These are phyloP conservation scores for Bufo gargarizans DNA, from an alignment of 2,113 vertebrate genomes.

Conservation along the genomic window DNA sequence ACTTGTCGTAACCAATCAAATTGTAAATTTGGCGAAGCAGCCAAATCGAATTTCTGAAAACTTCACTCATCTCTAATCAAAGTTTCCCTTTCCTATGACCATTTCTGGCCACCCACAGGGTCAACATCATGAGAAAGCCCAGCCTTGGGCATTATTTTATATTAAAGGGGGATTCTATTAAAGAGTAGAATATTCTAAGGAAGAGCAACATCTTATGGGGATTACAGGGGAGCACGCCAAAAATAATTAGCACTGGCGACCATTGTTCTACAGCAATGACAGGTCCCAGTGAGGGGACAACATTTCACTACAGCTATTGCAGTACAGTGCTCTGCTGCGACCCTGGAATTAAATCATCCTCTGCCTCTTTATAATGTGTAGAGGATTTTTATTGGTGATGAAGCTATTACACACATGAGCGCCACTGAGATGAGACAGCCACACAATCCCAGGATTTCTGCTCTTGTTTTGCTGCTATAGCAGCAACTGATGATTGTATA, in stretches of 20 bases:
- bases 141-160: too few species aligned
- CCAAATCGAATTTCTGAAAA: too few species aligned
- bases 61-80: too few species aligned
- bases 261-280: background rate
- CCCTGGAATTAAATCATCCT: constrained; percentile 20
- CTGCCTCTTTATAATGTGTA: constrained; percentile 22
- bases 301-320: background rate
- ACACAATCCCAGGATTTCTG: constrained; percentile 3
- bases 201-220: too few species aligned
- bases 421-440: constrained; percentile 17
- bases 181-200: background rate
- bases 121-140: background rate
- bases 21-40: too few species aligned
- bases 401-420: constrained; percentile 30
- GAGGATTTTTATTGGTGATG: constrained; percentile 28
- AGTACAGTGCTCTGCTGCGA: background rate
- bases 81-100: too few species aligned
- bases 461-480: constrained; percentile 14
- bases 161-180: background rate
- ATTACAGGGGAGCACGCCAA: background rate
- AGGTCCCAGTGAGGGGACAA: background rate
- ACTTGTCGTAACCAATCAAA: too few species aligned
- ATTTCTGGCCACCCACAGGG: background rate
- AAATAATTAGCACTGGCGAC: background rate
- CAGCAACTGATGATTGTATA: background rate